Base-by-base conservation (phyloP, 2,797 vertebrate genomes). In the Hypotaenidia philippensis region DNA sequence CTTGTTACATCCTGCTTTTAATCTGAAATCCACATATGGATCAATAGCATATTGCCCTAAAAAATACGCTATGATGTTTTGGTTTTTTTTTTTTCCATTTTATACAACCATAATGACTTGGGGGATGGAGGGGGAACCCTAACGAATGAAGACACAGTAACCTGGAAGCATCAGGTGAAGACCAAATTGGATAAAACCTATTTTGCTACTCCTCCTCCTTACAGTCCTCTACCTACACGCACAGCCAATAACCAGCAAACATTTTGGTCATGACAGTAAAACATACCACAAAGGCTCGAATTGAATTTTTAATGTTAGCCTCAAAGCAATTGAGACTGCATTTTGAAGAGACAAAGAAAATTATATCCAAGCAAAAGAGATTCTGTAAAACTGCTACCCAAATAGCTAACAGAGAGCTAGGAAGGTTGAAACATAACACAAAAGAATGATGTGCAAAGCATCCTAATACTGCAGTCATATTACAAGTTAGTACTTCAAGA, bases 241-340 rank as follows among this genome's bases (percentile, higher is more conserved):
- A 72, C 25, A 81, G 59, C 19, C 65, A 91, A 76, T 69, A 93
- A 61, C 31, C 59, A 71, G 55, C 25, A 89, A 91, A 85, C 22
- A 69, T 45, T 83, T 82, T 65, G 55, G 79, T 83, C 47, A 34
- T 38, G 47, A 81, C 66, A 91, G 13, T 22, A 79, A 89, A 96
- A 82, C 40, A 53, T 83, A 90, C 79, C 72, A 85, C 41, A 72
- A 86, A 81, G 26, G 29, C 26, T 85, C 12, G 31, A 89, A 94
- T 0, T 65, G 56, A 70, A 72, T 83, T 93, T 96, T 96, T 89
- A 96, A 94, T 13, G 26, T 49, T 86, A 81, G 25, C 74, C 55
- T 93, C 76, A 72, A 93, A 94, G 85, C 76, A 86, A 87, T 86
- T 91, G 91, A 90, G 52, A 82, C 31, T 71, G 23, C 47, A 70